Conservation (phyloP, 2,888 invertebrate genomes). For the Plebejus melissa region DNA sequence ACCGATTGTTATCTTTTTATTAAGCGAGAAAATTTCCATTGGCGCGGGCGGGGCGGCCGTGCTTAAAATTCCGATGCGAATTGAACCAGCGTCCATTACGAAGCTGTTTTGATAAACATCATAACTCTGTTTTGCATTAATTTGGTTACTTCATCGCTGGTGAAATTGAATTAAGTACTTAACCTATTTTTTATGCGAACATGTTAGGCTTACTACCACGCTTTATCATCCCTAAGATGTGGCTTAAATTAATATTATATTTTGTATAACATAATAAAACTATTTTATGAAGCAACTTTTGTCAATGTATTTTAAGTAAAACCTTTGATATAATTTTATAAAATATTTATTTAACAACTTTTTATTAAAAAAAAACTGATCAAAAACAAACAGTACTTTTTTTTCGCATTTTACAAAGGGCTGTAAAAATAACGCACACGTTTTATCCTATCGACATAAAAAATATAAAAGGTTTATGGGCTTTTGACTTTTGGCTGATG, state of each 20-base stretch:
- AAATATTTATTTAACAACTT: background rate
- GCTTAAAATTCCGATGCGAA: conserved; percentile 49
- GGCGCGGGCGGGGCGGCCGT: conserved; percentile 32
- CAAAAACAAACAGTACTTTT: background rate
- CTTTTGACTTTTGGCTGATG: conserved; percentile 33
- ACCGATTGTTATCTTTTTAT: conserved; percentile 59
- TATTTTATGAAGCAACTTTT: background rate
- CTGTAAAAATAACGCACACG: conserved; percentile 4
- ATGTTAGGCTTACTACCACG: no score
- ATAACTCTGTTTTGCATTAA: conserved; percentile 36
- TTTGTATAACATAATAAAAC: background rate
- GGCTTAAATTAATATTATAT: background rate
- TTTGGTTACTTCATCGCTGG: conserved; percentile 32
- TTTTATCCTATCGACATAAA: conserved; percentile 1
- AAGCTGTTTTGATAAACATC: conserved; percentile 39
- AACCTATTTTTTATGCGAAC: no score
- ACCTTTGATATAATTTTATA: background rate
- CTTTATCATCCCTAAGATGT: background rate
- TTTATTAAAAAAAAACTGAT: background rate
- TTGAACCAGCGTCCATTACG: conserved; percentile 44
- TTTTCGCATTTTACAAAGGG: background rate
- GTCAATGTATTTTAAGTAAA: background rate
- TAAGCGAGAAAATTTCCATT: conserved; percentile 42
- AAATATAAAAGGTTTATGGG: conserved; percentile 1
- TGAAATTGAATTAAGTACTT: background rate